Evolutionary conservation across 2,888 invertebrate genomes (phyloP).

Genomic region (Cosmopolites sordidus): DNA sequence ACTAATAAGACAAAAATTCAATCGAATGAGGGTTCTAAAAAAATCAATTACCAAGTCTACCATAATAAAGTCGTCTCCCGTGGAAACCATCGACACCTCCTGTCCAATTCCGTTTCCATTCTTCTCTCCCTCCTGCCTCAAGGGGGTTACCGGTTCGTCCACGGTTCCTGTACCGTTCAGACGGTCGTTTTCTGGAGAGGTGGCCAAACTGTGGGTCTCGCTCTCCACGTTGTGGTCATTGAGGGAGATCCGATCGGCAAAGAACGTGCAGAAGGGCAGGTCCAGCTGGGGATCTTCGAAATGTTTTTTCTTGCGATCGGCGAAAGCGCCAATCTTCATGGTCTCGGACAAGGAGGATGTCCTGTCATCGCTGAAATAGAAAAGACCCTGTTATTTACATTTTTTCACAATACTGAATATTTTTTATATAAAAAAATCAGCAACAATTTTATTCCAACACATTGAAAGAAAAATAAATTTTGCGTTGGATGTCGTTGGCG

Average conservation of each 20-base stretch:
- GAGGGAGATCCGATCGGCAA: slow-evolving; percentile 43
- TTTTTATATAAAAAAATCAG: too few species aligned
- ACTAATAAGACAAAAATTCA: too few species aligned
- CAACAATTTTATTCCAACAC: too few species aligned
- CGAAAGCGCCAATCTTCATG: slow-evolving; percentile 74
- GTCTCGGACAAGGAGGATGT: slow-evolving; percentile 67
- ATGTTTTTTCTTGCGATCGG: slow-evolving; percentile 60
- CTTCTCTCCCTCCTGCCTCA: slow-evolving; percentile 26
- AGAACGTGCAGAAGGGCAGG: slow-evolving; percentile 62
- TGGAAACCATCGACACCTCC: slow-evolving; percentile 50
- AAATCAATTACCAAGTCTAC: slow-evolving; percentile 61
- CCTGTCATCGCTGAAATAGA: slow-evolving; percentile 58
- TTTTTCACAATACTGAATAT: too few species aligned
- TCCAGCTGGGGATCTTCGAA: slow-evolving; percentile 52
- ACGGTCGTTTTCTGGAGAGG: slow-evolving; percentile 22
- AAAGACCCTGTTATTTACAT: slow-evolving; percentile 12
- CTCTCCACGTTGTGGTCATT: slow-evolving; percentile 25
- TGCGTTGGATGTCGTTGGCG: too few species aligned
- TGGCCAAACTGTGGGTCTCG: slow-evolving; percentile 21
- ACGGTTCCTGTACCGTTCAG: slow-evolving; percentile 11
- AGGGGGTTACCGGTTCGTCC: slow-evolving; percentile 4
- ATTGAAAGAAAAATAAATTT: too few species aligned
- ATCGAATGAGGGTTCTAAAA: too few species aligned
- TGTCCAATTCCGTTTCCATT: slow-evolving; percentile 40
- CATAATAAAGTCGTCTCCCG: slow-evolving; percentile 65